Evolutionary conservation across 2,113 vertebrate species (phyloP).

Genomic region (Trogon surrucura): DNA sequence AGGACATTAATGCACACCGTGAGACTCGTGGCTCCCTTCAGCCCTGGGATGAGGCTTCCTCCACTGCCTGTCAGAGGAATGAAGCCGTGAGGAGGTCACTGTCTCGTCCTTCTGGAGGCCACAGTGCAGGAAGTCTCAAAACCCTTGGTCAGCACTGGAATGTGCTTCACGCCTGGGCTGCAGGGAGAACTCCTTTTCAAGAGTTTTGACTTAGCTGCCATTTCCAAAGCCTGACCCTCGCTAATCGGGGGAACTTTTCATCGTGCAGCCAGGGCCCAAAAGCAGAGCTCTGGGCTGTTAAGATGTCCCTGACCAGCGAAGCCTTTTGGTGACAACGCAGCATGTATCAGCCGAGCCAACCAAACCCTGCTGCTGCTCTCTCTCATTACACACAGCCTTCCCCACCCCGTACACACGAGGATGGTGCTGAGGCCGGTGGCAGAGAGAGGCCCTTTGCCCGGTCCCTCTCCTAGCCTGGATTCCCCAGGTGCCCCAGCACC

Average conservation of each 20-base stretch:
- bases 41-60: background rate
- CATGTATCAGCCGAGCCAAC: background rate
- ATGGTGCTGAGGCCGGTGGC: background rate
- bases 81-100: background rate
- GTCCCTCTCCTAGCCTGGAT: background rate
- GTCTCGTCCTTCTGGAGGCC: background rate
- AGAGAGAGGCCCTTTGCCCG: background rate
- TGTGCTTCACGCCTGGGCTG: background rate
- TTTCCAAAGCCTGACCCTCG: background rate
- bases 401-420: background rate
- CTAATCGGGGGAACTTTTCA: background rate
- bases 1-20: background rate
- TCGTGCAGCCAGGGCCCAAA: background rate
- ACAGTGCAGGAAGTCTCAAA: background rate
- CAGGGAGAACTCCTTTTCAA: background rate
- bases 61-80: background rate
- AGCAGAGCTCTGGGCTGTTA: background rate
- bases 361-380: background rate
- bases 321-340: background rate
- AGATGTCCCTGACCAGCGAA: background rate
- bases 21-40: background rate
- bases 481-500: background rate
- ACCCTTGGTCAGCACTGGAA: background rate
- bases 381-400: background rate
- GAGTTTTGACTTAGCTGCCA: background rate